These are phyloP conservation scores for Alosa alosa DNA, from an alignment of 2,113 vertebrate genomes.

Conservation along the genomic window DNA sequence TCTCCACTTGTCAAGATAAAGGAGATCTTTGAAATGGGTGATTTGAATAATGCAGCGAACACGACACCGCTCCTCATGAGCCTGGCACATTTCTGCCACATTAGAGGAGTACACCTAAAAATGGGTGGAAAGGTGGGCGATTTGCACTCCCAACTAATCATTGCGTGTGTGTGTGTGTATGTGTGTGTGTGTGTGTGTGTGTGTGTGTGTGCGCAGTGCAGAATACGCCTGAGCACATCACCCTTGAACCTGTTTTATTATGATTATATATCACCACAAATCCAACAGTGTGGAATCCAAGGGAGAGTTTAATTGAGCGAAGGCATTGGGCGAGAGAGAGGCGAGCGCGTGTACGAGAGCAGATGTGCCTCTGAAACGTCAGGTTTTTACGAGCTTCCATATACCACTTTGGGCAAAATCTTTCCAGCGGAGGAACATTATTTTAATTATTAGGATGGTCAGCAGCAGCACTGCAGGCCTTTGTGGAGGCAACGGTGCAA, in stretches of 20 bases:
- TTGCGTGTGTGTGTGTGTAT: neutral
- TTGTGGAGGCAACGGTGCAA: neutral
- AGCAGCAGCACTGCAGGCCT: slow-evolving; percentile 27
- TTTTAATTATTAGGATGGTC: neutral
- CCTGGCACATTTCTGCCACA: slow-evolving; percentile 24
- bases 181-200: neutral
- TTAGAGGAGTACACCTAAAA: neutral
- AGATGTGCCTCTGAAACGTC: slow-evolving; percentile 1
- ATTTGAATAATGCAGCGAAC: slow-evolving; percentile 56
- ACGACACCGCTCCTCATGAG: slow-evolving; percentile 33
- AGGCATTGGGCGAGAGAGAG: neutral
- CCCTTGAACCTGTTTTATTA: neutral
- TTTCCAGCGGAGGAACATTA: neutral
- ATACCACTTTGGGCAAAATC: slow-evolving; percentile 11
- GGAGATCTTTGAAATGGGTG: slow-evolving; percentile 49
- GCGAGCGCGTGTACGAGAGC: neutral
- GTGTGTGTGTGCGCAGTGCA: neutral
- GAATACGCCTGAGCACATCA: neutral
- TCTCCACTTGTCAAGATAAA: slow-evolving; percentile 34
- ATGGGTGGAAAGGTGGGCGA: neutral
- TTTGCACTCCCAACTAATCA: neutral
- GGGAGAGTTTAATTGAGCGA: neutral
- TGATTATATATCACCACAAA: neutral
- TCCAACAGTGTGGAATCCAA: neutral
- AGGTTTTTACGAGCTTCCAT: neutral